phyloP scores from a whole-genome alignment of 2,888 invertebrate genomes.

The Chloroclystis v-ata region DNA sequence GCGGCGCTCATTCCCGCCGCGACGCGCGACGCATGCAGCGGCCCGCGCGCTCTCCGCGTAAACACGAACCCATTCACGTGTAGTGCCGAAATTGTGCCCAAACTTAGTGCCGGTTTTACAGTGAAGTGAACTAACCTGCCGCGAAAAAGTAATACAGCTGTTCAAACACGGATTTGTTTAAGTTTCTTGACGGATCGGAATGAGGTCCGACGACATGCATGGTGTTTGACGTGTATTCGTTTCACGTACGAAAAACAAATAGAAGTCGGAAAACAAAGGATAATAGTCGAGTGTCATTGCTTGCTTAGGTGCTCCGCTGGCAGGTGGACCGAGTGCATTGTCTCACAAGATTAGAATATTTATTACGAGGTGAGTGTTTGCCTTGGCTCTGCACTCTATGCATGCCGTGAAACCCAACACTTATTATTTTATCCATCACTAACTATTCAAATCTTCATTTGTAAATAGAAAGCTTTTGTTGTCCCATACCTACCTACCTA shows the following conservation, averaged over 20 bases:
- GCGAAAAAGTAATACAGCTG: constrained; percentile 47
- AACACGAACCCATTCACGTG: constrained; percentile 45
- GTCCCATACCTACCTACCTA: too few relatives aligned
- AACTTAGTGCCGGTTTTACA: constrained; percentile 52
- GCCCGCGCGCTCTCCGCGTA: constrained; percentile 45
- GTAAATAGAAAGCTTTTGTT: too few relatives aligned
- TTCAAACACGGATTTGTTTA: constrained; percentile 63
- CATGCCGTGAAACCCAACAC: constrained; percentile 2
- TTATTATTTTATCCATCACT: not conserved
- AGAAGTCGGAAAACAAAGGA: constrained; percentile 69
- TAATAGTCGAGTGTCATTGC: constrained; percentile 51
- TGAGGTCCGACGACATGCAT: constrained; percentile 56
- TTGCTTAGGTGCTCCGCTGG: constrained; percentile 68
- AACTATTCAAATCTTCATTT: too few relatives aligned
- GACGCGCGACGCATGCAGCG: constrained; percentile 61
- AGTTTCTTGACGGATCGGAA: constrained; percentile 67
- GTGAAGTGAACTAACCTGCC: constrained; percentile 53
- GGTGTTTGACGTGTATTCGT: constrained; percentile 67
- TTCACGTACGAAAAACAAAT: constrained; percentile 69
- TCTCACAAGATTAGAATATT: constrained; percentile 47
- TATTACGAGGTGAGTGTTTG: constrained; percentile 47
- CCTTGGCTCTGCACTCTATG: constrained; percentile 21
- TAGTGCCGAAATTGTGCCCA: constrained; percentile 56
- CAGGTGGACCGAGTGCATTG: constrained; percentile 55
- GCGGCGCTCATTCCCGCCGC: constrained; percentile 66